Base-by-base conservation (phyloP, 2,888 invertebrate genomes). In the Thymelicus sylvestris region DNA sequence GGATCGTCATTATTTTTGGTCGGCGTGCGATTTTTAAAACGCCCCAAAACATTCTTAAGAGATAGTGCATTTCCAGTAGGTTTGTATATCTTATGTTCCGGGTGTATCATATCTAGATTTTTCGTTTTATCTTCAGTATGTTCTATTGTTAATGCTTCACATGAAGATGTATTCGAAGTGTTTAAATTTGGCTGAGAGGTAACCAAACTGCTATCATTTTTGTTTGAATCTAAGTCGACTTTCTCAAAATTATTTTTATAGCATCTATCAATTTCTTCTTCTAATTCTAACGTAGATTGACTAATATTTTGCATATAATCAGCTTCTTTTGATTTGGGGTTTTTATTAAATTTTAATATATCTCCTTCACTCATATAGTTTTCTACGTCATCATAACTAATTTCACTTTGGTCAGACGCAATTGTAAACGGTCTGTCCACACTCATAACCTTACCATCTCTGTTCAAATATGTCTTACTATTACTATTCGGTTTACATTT, bases 1-100 rank as follows among this genome's bases (percentile, higher is more conserved):
- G 73, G 68, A 68, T 83, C 90, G n/a, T 92, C 92, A 61, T 74
- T 86, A 66, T 77, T 89, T 81, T 91, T 92, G 50, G 86, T 92
- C 0, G 89, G 89, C n/a, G 86, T 88, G 31, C 84, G 88, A 71
- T 84, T 88, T 79, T 93, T 94, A 74, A 95, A 94, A 65, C 95
- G 89, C 79, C 94, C 95, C 7, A 95, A 83, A 44, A 95, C 93
- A 78, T 95, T 95, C 81, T 95, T 94, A 0, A 95, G 86, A 5
- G 95, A 94, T 1, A 92, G 78, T 75, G 93, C 87, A 73, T 92
- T 95, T 63, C 94, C 93, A 0, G 95, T 94, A 61, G 96, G 95
- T 74, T 96, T 95, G 81, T 97, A 97, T 78, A 97, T 97, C 87
- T 96, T 97, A 84, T 97, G 97, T 81, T 97, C 97, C 0, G 97